Conservation (phyloP, 2,113 vertebrate species). For the Uria aalge region DNA sequence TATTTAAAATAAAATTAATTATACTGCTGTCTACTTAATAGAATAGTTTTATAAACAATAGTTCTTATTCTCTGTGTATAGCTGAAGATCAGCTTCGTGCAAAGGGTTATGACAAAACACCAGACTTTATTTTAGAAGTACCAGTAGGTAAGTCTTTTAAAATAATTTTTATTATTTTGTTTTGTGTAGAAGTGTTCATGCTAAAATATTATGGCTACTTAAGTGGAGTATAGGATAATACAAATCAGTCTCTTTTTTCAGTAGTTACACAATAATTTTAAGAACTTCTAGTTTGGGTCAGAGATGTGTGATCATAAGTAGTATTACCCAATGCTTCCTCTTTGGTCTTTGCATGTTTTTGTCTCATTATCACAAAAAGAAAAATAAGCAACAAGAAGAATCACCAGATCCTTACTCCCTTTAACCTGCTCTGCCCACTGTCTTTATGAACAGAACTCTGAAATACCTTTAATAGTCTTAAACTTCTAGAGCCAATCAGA, state of each 20-base stretch:
- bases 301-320: not conserved
- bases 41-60: constrained; percentile 59
- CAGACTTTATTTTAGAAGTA: constrained; percentile 97
- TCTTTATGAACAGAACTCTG: not conserved
- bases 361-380: not conserved
- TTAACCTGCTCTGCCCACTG: not conserved
- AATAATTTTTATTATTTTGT: not conserved
- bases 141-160: constrained; percentile 87
- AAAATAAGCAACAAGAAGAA: not conserved
- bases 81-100: constrained; percentile 97
- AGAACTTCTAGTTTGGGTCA: not conserved
- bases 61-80: constrained; percentile 70
- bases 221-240: not conserved
- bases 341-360: not conserved
- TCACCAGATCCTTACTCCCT: not conserved
- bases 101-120: constrained; percentile 98
- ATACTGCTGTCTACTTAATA: constrained; percentile 68
- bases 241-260: not conserved
- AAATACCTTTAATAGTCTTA: not conserved
- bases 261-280: not conserved
- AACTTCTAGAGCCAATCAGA: not conserved
- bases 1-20: constrained; percentile 76
- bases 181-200: not conserved
- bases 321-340: not conserved
- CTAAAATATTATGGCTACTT: not conserved